Evolutionary conservation across 2,888 invertebrate genomes (phyloP).

Genomic region (Eugnorisma glareosa): DNA sequence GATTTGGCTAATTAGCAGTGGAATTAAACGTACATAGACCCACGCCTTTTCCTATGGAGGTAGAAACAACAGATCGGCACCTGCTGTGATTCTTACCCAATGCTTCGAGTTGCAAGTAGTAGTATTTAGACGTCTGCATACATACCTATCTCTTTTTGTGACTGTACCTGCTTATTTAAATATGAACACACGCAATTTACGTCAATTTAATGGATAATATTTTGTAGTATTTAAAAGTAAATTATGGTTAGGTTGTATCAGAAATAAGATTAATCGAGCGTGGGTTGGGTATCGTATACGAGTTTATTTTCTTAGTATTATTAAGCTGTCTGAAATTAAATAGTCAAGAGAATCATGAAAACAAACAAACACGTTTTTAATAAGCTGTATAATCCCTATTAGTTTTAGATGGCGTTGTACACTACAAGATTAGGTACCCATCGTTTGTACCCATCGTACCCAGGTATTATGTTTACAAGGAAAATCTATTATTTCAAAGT

Average conservation of each 20-base stretch:
- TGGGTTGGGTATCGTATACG: slow-evolving; percentile 1
- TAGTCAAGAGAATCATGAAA: too few relatives aligned
- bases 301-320: slow-evolving; percentile 9
- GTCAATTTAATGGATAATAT: slow-evolving; percentile 26
- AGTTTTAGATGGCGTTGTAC: background rate
- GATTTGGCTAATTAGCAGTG: background rate
- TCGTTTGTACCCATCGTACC: too few relatives aligned
- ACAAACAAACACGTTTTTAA: slow-evolving; percentile 6
- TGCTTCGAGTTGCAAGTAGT: background rate
- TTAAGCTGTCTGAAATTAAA: background rate
- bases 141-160: background rate
- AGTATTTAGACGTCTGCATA: background rate
- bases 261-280: slow-evolving; percentile 24
- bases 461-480: background rate
- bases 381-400: background rate
- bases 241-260: slow-evolving; percentile 13
- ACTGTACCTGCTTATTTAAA: slow-evolving; percentile 58
- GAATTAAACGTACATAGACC: background rate
- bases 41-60: background rate
- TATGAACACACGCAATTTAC: slow-evolving; percentile 53
- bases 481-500: too few relatives aligned
- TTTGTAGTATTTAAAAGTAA: slow-evolving; percentile 41
- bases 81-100: background rate
- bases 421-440: background rate
- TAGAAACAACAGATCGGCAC: background rate